Percentiles rank a stretch among this genome's conserved stretches.
phyloP scores from a whole-genome alignment of 2,113 vertebrate species.

The Stigmatopora argus region DNA sequence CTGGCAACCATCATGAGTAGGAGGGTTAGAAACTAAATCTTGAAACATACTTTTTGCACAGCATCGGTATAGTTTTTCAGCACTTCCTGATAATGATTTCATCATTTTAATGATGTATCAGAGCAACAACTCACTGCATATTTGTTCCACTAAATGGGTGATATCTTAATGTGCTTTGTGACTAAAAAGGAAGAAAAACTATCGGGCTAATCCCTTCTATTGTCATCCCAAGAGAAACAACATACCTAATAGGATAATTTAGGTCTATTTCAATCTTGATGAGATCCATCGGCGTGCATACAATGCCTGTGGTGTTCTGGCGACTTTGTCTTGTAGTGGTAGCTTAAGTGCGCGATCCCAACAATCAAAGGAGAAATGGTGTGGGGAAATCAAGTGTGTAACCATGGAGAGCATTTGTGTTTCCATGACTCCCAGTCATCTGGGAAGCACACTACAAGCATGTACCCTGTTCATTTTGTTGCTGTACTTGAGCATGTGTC shows the following conservation, averaged over 20 bases:
- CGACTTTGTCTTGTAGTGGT: slow-evolving; percentile 33
- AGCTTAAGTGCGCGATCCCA: slow-evolving; percentile 51
- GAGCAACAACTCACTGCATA: not conserved
- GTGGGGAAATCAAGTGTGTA: slow-evolving; percentile 56
- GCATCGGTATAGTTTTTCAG: too few relatives aligned
- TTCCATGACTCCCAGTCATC: slow-evolving; percentile 67
- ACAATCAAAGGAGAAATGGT: slow-evolving; percentile 54
- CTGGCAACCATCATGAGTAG: too few relatives aligned
- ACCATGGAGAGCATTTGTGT: slow-evolving; percentile 64
- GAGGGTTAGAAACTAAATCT: too few relatives aligned
- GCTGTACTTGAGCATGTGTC: slow-evolving; percentile 17
- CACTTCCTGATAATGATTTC: too few relatives aligned
- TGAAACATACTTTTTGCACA: too few relatives aligned
- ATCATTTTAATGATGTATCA: too few relatives aligned
- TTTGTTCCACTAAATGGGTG: slow-evolving; percentile 23
- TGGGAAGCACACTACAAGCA: slow-evolving; percentile 41
- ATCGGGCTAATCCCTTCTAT: slow-evolving; percentile 35
- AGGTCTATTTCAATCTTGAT: slow-evolving; percentile 58
- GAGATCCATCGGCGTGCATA: slow-evolving; percentile 28
- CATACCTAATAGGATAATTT: slow-evolving; percentile 52
- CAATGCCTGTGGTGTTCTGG: slow-evolving; percentile 14
- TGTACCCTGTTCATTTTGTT: slow-evolving; percentile 59
- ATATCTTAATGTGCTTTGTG: slow-evolving; percentile 21
- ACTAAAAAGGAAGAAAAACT: slow-evolving; percentile 34
- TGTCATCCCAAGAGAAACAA: slow-evolving; percentile 47